Evolutionary conservation across 2,113 vertebrate genomes (phyloP), one percentile per base, ranked within the genome.

Genomic region (Ammodytes marinus): DNA sequence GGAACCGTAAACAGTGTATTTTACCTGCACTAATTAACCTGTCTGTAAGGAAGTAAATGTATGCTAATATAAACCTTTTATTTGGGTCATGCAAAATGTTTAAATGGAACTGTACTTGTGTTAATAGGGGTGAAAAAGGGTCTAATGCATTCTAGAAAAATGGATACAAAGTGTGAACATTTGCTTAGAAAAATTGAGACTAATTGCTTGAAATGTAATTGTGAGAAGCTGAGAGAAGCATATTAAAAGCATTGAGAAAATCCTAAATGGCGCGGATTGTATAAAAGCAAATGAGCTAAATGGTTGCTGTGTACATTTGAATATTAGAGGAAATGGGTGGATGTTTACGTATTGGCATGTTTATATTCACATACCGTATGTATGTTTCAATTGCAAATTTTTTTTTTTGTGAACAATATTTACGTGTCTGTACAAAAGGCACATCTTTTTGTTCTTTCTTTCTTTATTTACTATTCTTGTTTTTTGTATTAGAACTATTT

Each of bases 31-130:
- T 72, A 39, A 72, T 49, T 37, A 60, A 45, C 68, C 40, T 15
- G 52, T 52, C 27, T 17, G n/a, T 55, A 55, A 55, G 9, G 54
- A 35, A 19, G 27, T 27, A 47, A 37, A 71, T 17, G 2, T 57
- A 57, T 70, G 68, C 53, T 58, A 46, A 58, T 58, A 46, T 17
- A 19, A 17, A 2, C 45, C 35, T 71, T 35, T 50, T 15, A 43
- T 57, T 69, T 69, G 14, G 10, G n/a, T 57, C 53, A 42, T 53
- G 66, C 53, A n/a, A n/a, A 27, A 69, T 45, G 2, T 43, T 69
- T 4, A 69, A 69, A 15, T 9, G 0, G n/a, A 60, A 60, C 9
- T 49, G 55, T 27, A 60, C 27, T 14, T 11, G 57, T 61, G 57
- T 61, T 61, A 61, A 63, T 35, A 42, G 17, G 17, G 58, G n/a